Evolutionary conservation across 2,113 vertebrate genomes (phyloP).

Genomic region (Verasper variegatus): DNA sequence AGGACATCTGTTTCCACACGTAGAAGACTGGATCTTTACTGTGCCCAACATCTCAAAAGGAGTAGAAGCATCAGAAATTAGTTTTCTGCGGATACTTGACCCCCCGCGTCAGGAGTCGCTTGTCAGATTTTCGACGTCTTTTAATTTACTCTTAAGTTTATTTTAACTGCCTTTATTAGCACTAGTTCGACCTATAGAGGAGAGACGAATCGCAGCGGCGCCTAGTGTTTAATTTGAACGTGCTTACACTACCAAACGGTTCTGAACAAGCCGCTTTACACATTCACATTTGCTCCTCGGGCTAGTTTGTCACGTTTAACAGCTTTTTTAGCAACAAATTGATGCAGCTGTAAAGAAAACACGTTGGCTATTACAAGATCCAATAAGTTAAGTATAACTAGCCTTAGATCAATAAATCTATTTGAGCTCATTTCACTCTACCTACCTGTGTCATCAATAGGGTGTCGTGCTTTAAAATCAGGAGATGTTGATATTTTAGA

Average conservation of each 20-base stretch:
- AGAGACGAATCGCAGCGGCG: slow-evolving; percentile 5
- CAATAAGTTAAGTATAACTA: slow-evolving; percentile 56
- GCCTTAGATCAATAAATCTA: slow-evolving; percentile 48
- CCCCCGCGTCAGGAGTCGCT: neutral
- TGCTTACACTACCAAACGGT: slow-evolving; percentile 37
- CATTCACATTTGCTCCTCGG: slow-evolving; percentile 45
- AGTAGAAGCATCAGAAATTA: slow-evolving; percentile 18
- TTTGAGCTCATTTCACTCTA: slow-evolving; percentile 48
- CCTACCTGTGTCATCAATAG: slow-evolving; percentile 41
- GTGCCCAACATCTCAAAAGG: slow-evolving; percentile 11
- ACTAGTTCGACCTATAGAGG: slow-evolving; percentile 48
- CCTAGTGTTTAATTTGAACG: slow-evolving; percentile 38
- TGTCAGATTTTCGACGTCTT: neutral
- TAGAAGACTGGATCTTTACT: slow-evolving; percentile 11
- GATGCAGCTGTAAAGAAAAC: slow-evolving; percentile 39
- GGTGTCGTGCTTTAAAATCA: slow-evolving; percentile 63
- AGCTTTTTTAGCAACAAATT: slow-evolving; percentile 43
- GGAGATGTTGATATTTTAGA: slow-evolving; percentile 60
- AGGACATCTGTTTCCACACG: slow-evolving; percentile 16
- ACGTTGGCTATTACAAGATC: slow-evolving; percentile 34
- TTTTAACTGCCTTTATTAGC: slow-evolving; percentile 55
- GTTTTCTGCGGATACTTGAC: neutral
- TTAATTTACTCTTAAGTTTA: slow-evolving; percentile 46
- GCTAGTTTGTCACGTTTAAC: slow-evolving; percentile 57
- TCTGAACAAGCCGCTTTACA: slow-evolving; percentile 56